Conservation (phyloP, 2,113 vertebrate species). For the Eolophus roseicapilla region DNA sequence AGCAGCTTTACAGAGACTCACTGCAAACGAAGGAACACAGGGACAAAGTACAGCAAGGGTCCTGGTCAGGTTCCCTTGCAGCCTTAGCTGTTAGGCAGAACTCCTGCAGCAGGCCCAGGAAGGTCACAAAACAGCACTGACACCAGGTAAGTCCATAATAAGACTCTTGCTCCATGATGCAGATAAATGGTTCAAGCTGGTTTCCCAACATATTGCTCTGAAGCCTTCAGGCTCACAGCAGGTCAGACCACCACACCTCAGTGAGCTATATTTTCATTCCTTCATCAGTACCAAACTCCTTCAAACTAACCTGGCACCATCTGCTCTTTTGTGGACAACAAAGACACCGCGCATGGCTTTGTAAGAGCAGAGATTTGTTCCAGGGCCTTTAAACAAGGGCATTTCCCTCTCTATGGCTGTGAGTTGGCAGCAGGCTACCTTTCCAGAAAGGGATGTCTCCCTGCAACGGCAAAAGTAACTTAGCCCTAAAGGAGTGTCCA, state of each 20-base stretch:
- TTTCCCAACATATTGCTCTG: neutral
- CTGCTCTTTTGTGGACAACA: neutral
- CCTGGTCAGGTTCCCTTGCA: neutral
- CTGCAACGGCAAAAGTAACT: neutral
- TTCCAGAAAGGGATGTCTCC: neutral
- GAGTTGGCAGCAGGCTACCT: neutral
- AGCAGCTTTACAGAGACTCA: neutral
- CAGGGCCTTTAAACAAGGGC: neutral
- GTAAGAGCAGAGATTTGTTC: neutral
- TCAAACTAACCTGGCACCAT: neutral
- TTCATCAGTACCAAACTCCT: neutral
- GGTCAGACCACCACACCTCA: neutral
- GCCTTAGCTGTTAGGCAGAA: neutral
- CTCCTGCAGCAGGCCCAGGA: neutral
- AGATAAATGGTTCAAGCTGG: neutral
- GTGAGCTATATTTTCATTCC: neutral
- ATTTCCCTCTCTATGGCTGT: neutral
- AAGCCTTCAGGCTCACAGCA: neutral
- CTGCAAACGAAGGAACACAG: neutral
- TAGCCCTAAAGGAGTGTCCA: neutral
- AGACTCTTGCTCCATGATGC: neutral
- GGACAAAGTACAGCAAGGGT: neutral
- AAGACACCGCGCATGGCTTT: neutral
- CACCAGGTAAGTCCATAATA: neutral
- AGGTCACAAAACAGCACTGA: neutral